These are phyloP conservation scores for Ditula angustiorana DNA, from an alignment of 2,888 invertebrate species.

Conservation along the genomic window DNA sequence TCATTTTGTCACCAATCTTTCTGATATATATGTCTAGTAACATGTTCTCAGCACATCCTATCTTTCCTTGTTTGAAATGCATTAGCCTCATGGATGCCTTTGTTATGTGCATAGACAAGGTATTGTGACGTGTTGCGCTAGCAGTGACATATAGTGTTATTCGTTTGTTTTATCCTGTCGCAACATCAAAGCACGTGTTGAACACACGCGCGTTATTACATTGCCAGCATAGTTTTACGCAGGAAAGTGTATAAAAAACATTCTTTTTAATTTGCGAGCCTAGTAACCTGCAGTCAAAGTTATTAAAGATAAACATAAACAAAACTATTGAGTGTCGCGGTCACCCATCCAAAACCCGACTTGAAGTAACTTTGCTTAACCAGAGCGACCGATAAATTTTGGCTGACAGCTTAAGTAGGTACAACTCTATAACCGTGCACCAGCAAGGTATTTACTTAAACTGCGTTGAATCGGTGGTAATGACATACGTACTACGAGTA, in stretches of 20 bases:
- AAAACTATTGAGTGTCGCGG: neutral
- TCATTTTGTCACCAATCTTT: no score
- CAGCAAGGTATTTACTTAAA: no score
- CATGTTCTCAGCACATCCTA: no score
- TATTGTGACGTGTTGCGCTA: neutral
- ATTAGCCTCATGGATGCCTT: no score
- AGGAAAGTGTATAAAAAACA: no score
- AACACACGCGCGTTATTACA: neutral
- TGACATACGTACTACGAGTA: neutral
- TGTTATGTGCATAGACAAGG: neutral
- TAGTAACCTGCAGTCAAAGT: neutral
- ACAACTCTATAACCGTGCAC: no score
- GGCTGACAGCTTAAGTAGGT: neutral
- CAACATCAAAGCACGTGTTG: constrained; percentile 31
- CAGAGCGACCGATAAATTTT: neutral
- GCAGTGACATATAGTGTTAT: neutral
- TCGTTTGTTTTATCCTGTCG: neutral
- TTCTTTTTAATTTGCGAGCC: neutral
- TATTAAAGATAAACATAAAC: no score
- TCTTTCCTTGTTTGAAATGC: no score
- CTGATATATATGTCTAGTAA: no score
- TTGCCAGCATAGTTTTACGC: no score
- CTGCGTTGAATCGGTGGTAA: neutral
- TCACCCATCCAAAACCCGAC: neutral
- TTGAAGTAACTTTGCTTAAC: neutral